Conservation (phyloP, 2,888 invertebrate species). For the Eupithecia pulchellata region DNA sequence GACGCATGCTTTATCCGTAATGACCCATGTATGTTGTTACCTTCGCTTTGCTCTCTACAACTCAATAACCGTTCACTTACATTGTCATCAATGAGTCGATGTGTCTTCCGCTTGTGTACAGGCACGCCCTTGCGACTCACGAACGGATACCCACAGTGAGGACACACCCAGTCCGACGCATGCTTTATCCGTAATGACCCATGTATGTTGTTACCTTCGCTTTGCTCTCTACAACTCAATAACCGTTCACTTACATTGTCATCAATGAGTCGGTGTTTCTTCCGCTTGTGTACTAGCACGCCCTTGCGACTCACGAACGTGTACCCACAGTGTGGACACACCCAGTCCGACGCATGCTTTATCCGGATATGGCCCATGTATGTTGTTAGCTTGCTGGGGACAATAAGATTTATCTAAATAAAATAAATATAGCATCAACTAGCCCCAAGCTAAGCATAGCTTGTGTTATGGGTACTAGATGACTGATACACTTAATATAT, state of each 20-base stretch:
- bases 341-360: conserved; percentile 77
- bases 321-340: conserved; percentile 75
- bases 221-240: no score
- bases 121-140: conserved; percentile 77
- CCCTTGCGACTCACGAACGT: conserved; percentile 78
- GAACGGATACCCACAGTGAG: no score
- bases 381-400: conserved; percentile 72
- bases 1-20: conserved; percentile 79
- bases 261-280: conserved; percentile 67
- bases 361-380: conserved; percentile 80
- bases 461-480: no score
- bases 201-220: no score
- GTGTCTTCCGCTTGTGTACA: conserved; percentile 75
- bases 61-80: conserved; percentile 51
- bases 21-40: no score
- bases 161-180: conserved; percentile 76
- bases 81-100: conserved; percentile 58
- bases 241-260: conserved; percentile 57
- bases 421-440: no score
- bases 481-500: no score
- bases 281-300: conserved; percentile 74
- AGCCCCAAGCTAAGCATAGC: no score
- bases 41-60: no score
- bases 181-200: no score
- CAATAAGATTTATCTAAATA: background rate